These are phyloP conservation scores for Microtus montanus DNA, from an alignment of 2,113 vertebrate species.

Conservation along the genomic window DNA sequence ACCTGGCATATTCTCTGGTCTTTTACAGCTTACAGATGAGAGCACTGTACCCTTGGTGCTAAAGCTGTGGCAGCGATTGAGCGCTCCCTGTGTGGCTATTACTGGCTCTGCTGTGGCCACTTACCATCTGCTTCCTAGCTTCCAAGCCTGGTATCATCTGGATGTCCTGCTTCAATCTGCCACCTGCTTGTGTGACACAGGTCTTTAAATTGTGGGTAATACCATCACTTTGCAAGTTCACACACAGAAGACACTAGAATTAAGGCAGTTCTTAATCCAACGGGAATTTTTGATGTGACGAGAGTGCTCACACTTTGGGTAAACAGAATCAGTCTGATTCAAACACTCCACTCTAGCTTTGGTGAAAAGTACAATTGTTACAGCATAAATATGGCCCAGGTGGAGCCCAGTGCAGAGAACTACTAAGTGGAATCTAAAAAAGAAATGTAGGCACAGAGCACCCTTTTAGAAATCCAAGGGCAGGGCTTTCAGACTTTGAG, in stretches of 20 bases:
- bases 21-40: not conserved
- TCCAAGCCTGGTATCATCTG: not conserved
- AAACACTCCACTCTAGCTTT: not conserved
- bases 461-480: not conserved
- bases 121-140: not conserved
- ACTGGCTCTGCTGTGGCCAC: not conserved
- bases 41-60: not conserved
- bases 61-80: not conserved
- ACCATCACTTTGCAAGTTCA: not conserved
- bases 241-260: not conserved
- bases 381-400: not conserved
- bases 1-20: not conserved
- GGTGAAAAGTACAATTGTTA: not conserved
- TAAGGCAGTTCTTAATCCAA: conserved; percentile 15
- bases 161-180: not conserved
- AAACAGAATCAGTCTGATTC: not conserved
- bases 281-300: not conserved
- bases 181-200: not conserved
- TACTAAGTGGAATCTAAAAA: not conserved
- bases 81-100: not conserved
- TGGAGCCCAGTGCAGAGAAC: not conserved
- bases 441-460: not conserved
- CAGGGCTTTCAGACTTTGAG: not conserved
- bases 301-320: not conserved
- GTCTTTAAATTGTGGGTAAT: not conserved